Evolutionary conservation across 2,113 vertebrate genomes (phyloP), one percentile per base, ranked within the genome.

Genomic region (Solea solea): DNA sequence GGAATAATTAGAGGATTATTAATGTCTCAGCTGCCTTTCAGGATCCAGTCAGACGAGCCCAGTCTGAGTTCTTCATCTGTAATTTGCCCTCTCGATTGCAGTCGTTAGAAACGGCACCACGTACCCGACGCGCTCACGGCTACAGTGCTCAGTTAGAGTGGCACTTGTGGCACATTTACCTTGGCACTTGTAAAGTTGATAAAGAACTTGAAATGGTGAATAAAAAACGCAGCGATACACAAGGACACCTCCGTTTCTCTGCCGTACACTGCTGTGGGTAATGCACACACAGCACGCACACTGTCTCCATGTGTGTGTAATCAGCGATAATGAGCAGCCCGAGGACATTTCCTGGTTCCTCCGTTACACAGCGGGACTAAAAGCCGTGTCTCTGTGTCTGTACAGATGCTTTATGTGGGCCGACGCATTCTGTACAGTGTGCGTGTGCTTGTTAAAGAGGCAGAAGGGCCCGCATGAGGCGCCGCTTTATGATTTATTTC

Each of bases 311-410:
- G 72, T 89, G 89, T 86, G 84, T 82, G 75, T 80, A 88, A 88
- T 88, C 61, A 85, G 72, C 62, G 64, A 25, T 91, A 89, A 91
- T 86, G 86, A 90, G 87, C 83, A 78, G 90, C 90, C 90, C 7
- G 83, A 78, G 88, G 90, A 89, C 82, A 80, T 81, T 90, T 90
- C 87, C 87, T 68, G 81, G 78, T 88, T 85, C 83, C 74, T 80
- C 81, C 80, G 84, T 83, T 65, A 21, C 88, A 64, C 89, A 86
- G 87, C 88, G 41, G 78, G 90, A 81, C 75, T 77, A 56, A 67
- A 83, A 83, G 73, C 68, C 45, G 52, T 3, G 73, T 76, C 63
- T 80, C 46, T 59, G 59, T 15, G 10, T 79, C 72, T 73, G 64
- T 77, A 54, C 74, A 72, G 72, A 75, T 63, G 66, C 64, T 77